Evolutionary conservation across 2,797 vertebrate genomes (phyloP), one percentile per base, ranked within the genome.

Genomic region (Paedocypris micromegethes): DNA sequence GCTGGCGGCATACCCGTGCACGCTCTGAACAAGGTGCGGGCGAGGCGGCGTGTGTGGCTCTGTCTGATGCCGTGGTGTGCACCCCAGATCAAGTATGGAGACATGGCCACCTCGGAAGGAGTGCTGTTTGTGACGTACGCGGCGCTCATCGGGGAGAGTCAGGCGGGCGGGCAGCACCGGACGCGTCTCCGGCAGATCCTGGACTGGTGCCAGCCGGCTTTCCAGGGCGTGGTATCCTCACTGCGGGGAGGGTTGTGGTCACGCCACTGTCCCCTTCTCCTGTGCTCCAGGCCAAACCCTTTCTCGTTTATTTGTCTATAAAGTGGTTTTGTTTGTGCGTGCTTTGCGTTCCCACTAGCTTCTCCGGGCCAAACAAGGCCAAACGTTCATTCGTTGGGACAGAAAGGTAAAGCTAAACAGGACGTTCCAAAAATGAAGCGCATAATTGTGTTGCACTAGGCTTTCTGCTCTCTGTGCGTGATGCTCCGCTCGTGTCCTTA

Each of bases 81-180:
- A 1, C 23, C 23, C 1, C 23, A 99, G 97, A 99, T 98, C 79
- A 98, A 96, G 84, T 98, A 99, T 0, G 96, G 96, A 73, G 96
- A 98, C 92, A 98, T 93, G 82, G 93, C 95, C 92, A 95, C 95
- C 91, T 98, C 95, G 88, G 96, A 98, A 88, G 96, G 96, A 82
- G 93, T 98, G 82, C 90, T 99, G 77, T 99, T 99, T 71, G 96
- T 94, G 77, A 99, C 97, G 40, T 99, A 99, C 80, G 96, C 97
- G 0, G 95, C 97, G 44, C 88, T 99, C 80, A 99, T 98, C 0
- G 96, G 97, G 2, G 97, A 99, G 81, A 99, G 97, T 86, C 96
- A 96, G 79, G 96, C 94, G 0, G 96, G 97, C 0, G 97, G 97
- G 9, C 96, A 97, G 86, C 97, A 92, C 78, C 90, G 96, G 70